phyloP scores from a whole-genome alignment of 2,797 vertebrate species.

The Acestrorhynchus altus region DNA sequence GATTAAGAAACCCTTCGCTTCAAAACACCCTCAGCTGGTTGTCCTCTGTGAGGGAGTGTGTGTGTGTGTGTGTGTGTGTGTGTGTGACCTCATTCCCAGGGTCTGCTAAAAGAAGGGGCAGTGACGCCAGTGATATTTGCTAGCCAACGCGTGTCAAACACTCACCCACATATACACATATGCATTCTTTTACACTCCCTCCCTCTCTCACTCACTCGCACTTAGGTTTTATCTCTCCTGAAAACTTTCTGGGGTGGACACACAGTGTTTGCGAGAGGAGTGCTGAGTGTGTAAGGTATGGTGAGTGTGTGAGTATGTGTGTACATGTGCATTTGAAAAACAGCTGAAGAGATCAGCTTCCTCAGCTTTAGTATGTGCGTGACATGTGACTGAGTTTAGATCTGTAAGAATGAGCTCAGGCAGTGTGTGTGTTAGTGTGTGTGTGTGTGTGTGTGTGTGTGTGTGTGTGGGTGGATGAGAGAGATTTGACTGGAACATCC shows the following conservation, averaged over 20 bases:
- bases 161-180: constrained; percentile 35
- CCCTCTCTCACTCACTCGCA: background rate
- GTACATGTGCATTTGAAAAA: background rate
- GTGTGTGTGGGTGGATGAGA: background rate
- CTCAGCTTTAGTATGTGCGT: constrained; percentile 2
- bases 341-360: constrained; percentile 1
- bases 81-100: constrained; percentile 39
- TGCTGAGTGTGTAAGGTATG: background rate
- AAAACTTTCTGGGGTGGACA: too few species aligned
- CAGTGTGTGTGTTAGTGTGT: background rate
- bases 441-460: background rate
- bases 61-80: constrained; percentile 48
- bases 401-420: constrained; percentile 2
- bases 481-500: too few species aligned
- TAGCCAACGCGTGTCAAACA: constrained; percentile 66
- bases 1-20: constrained; percentile 37
- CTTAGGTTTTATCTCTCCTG: background rate
- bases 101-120: constrained; percentile 47
- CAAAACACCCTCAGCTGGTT: constrained; percentile 24
- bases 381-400: background rate
- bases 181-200: constrained; percentile 34
- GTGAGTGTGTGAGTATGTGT: background rate
- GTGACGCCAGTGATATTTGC: constrained; percentile 51
- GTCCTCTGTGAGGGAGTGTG: constrained; percentile 30
- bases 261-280: background rate